Conservation (phyloP, 2,113 vertebrate genomes). For the Phoxinus phoxinus region DNA sequence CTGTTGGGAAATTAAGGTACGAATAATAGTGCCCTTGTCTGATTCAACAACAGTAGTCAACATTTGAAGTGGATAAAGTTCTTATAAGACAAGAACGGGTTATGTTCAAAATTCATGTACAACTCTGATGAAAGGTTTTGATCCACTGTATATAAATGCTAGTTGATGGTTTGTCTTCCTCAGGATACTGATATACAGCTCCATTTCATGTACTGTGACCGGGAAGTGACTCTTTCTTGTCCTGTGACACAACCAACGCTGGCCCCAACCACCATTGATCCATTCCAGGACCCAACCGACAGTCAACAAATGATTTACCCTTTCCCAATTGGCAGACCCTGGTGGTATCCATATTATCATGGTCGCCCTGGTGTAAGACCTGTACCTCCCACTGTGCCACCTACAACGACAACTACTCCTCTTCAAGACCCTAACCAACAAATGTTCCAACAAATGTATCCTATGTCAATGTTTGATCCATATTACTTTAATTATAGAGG, state of each 20-base stretch:
- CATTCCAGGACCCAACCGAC: too few species aligned
- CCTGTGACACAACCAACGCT: neutral
- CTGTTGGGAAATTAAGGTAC: constrained; percentile 54
- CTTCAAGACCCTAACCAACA: neutral
- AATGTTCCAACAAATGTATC: neutral
- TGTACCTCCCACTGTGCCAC: neutral
- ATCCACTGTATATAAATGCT: too few species aligned
- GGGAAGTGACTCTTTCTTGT: constrained; percentile 38
- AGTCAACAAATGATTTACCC: neutral
- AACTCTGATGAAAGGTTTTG: too few species aligned
- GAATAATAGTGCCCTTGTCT: neutral
- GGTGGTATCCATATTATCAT: neutral
- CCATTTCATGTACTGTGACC: neutral
- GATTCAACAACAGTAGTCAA: neutral
- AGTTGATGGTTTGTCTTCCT: neutral
- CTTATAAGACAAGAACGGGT: too few species aligned
- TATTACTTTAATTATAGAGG: neutral
- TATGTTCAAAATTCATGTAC: too few species aligned
- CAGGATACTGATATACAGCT: neutral
- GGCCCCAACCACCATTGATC: neutral
- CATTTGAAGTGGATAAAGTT: too few species aligned
- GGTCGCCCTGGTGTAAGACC: neutral
- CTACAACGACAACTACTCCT: neutral
- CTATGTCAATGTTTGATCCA: neutral
- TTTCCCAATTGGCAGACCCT: neutral